Percentiles rank a stretch among this genome's conserved stretches.
These are phyloP conservation scores for Eucriotettix oculatus DNA, from an alignment of 2,888 invertebrate genomes.

Conservation along the genomic window DNA sequence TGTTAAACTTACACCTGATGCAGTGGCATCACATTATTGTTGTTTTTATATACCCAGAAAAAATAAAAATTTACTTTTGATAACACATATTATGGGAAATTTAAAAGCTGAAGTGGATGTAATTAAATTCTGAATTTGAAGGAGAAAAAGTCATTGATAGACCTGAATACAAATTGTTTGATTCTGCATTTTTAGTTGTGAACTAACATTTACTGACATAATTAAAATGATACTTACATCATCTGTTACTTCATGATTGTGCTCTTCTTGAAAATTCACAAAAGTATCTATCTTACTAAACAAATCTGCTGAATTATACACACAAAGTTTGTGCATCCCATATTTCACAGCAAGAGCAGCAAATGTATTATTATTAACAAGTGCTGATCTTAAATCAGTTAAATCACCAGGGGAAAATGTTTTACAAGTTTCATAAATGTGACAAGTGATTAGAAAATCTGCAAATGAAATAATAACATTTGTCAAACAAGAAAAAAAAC, in stretches of 20 bases:
- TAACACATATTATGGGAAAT: too few relatives aligned
- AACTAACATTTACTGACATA: background rate
- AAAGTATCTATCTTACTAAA: conserved; percentile 41
- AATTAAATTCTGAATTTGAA: too few relatives aligned
- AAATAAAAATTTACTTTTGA: too few relatives aligned
- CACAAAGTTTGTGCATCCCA: conserved; percentile 61
- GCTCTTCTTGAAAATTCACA: conserved; percentile 42
- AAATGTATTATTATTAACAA: conserved; percentile 93
- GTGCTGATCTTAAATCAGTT: conserved; percentile 83
- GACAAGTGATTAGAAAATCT: conserved; percentile 76
- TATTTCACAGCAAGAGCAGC: conserved; percentile 75
- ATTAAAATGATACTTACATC: conserved; percentile 30
- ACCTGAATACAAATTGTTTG: too few relatives aligned
- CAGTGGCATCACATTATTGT: too few relatives aligned
- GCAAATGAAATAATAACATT: conserved; percentile 9
- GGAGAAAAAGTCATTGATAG: too few relatives aligned
- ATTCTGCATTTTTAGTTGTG: too few relatives aligned
- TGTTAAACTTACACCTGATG: too few relatives aligned
- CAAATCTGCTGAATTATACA: conserved; percentile 33
- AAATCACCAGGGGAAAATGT: conserved; percentile 65
- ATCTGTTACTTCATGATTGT: conserved; percentile 43
- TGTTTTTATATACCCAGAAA: too few relatives aligned
- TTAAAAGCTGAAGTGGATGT: too few relatives aligned
- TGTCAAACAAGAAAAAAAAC: too few relatives aligned
- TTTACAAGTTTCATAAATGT: conserved; percentile 63